Conservation (phyloP, 2,797 vertebrate species). For the Echeneis naucrates region DNA sequence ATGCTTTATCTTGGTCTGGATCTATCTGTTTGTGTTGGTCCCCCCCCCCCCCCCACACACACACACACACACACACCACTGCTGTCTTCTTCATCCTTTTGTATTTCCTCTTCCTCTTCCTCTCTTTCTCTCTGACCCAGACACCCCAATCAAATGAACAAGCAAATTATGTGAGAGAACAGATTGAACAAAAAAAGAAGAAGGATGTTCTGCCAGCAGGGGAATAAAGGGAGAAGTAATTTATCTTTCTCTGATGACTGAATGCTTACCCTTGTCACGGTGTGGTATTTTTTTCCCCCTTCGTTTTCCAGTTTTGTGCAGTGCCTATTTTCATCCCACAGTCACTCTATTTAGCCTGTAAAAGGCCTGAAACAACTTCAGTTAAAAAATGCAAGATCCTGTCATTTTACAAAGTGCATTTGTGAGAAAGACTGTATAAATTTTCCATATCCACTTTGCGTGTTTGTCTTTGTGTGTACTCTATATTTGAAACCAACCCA, state of each 20-base stretch:
- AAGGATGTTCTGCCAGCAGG: slow-evolving; percentile 61
- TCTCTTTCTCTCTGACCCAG: slow-evolving; percentile 58
- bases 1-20: slow-evolving; percentile 73
- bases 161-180: slow-evolving; percentile 74
- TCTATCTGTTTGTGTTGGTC: slow-evolving; percentile 60
- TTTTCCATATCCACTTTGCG: slow-evolving; percentile 8
- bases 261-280: slow-evolving; percentile 69
- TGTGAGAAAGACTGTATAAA: slow-evolving; percentile 12
- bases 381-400: slow-evolving; percentile 39
- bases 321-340: slow-evolving; percentile 57
- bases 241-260: slow-evolving; percentile 77
- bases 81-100: slow-evolving; percentile 22
- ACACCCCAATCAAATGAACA: slow-evolving; percentile 82
- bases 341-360: slow-evolving; percentile 36
- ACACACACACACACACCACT: too few relatives aligned
- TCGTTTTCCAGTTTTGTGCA: slow-evolving; percentile 42
- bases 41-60: too few relatives aligned
- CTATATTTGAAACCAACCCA: slow-evolving; percentile 15
- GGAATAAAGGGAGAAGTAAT: slow-evolving; percentile 76
- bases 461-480: slow-evolving; percentile 20
- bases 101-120: slow-evolving; percentile 28
- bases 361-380: slow-evolving; percentile 32
- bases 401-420: slow-evolving; percentile 23
- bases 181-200: slow-evolving; percentile 47
- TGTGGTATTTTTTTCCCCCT: slow-evolving; percentile 43